These are phyloP conservation scores for Cerastis leucographa DNA, from an alignment of 2,888 invertebrate species.

Conservation along the genomic window DNA sequence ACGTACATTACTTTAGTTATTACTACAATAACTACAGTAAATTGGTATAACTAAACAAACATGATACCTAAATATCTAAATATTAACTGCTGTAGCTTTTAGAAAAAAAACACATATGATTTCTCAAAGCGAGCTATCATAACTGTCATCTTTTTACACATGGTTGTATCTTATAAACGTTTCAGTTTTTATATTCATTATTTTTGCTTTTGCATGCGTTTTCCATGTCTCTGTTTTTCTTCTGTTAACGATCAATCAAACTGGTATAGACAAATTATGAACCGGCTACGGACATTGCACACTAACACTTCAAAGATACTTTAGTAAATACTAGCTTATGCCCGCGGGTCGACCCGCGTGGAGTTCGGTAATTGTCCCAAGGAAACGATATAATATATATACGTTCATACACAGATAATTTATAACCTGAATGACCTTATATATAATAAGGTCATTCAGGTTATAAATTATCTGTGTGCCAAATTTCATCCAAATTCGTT, in stretches of 20 bases:
- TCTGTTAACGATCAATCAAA: neutral
- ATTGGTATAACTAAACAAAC: neutral
- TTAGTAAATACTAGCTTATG: neutral
- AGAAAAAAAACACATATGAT: neutral
- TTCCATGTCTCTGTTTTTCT: constrained; percentile 20
- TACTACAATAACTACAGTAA: no score
- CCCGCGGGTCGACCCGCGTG: neutral
- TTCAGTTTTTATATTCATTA: neutral
- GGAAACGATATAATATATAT: no score
- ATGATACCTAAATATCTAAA: neutral
- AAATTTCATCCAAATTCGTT: neutral
- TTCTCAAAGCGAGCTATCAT: neutral
- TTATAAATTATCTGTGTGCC: neutral
- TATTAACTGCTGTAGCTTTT: neutral
- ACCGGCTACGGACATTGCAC: neutral
- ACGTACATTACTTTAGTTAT: no score
- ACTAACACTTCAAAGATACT: neutral
- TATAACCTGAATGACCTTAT: no score
- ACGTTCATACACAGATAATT: no score
- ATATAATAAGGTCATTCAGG: no score
- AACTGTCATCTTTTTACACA: neutral
- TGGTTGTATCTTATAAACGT: neutral
- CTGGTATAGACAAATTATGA: neutral
- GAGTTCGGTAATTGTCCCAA: neutral
- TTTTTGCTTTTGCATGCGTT: constrained; percentile 39